Percentiles rank a stretch among this genome's conserved stretches.
Conservation (phyloP, 1,140 invertebrate genomes). For the Drosophila novamexicana region DNA sequence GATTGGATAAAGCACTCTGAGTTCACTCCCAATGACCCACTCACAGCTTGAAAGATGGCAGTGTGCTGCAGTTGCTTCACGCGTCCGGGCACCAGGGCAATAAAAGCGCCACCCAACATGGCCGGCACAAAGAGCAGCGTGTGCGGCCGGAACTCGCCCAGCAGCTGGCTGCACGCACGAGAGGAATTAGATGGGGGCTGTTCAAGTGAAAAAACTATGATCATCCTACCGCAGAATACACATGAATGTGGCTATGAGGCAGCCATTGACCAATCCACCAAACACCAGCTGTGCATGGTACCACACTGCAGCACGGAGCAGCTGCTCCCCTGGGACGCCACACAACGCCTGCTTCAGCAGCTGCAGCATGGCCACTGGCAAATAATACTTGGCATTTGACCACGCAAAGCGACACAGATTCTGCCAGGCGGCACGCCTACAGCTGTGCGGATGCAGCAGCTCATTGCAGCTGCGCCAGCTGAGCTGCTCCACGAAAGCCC, state of each 20-base stretch:
- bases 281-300: conserved; percentile 47
- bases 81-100: conserved; percentile 4
- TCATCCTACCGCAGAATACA: conserved; percentile 48
- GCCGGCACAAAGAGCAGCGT: conserved; percentile 44
- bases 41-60: conserved; percentile 59
- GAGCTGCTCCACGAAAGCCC: conserved; percentile 38
- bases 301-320: conserved; percentile 20
- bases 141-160: conserved; percentile 44
- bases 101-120: conserved; percentile 41
- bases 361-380: conserved; percentile 48
- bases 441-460: conserved; percentile 48
- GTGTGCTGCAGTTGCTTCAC: conserved; percentile 51
- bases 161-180: conserved; percentile 21
- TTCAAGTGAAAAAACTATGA: neutral
- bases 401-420: conserved; percentile 42
- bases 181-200: neutral
- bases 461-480: conserved; percentile 43
- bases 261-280: conserved; percentile 29
- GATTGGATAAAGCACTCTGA: no score
- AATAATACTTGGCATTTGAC: conserved; percentile 61
- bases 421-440: conserved; percentile 19
- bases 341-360: conserved; percentile 15
- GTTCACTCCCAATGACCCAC: conserved; percentile 4
- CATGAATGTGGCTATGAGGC: conserved; percentile 34
- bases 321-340: neutral